phyloP scores from a whole-genome alignment of 1,140 invertebrate genomes.

The Trichoplusia ni region DNA sequence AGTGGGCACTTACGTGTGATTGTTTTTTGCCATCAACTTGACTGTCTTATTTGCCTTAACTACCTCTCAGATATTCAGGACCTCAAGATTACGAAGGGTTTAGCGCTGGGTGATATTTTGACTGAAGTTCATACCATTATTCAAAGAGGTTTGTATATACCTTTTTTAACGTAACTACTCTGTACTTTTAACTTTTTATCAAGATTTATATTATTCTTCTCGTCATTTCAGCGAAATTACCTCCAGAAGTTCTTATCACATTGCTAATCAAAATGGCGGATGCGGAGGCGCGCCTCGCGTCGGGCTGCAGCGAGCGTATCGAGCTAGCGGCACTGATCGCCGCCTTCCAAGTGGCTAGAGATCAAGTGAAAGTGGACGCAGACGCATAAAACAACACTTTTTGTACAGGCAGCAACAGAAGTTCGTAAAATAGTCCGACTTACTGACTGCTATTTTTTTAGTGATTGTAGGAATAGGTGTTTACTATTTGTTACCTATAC shows the following conservation, averaged over 20 bases:
- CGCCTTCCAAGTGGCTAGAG: slow-evolving; percentile 88
- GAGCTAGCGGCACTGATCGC: slow-evolving; percentile 92
- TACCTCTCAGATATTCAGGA: slow-evolving; percentile 88
- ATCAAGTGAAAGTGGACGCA: slow-evolving; percentile 73
- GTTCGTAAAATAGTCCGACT: not conserved
- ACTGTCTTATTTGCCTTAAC: slow-evolving; percentile 43
- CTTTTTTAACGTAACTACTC: not conserved
- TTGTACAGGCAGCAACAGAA: not conserved
- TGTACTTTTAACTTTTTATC: not conserved
- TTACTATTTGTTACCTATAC: too few species aligned
- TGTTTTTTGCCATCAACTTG: not conserved
- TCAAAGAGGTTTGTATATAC: slow-evolving; percentile 87
- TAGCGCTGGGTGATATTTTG: slow-evolving; percentile 94
- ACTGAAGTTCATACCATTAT: slow-evolving; percentile 93
- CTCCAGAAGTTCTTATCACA: slow-evolving; percentile 87
- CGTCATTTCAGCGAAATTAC: slow-evolving; percentile 92
- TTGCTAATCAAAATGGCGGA: slow-evolving; percentile 91
- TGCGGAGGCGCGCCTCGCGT: slow-evolving; percentile 89
- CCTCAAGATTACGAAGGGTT: slow-evolving; percentile 92
- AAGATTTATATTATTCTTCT: too few species aligned
- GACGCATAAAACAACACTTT: not conserved
- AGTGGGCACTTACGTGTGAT: too few species aligned
- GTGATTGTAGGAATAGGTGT: too few species aligned
- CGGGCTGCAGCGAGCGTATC: slow-evolving; percentile 91
- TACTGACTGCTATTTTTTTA: too few species aligned